These are phyloP conservation scores for Orchesella flavescens DNA, from an alignment of 2,888 invertebrate genomes.

Conservation along the genomic window DNA sequence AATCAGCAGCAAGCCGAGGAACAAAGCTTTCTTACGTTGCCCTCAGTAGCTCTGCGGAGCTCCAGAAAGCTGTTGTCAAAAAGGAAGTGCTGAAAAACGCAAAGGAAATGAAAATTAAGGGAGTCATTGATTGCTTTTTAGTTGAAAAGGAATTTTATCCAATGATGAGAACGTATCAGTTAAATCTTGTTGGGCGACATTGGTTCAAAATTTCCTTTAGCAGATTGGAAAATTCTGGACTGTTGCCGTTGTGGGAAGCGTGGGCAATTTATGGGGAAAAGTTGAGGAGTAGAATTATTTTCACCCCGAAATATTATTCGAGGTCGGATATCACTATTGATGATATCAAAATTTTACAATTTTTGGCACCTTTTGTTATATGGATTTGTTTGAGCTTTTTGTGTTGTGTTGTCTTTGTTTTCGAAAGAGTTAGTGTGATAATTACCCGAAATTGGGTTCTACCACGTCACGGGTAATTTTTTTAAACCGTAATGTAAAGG, in stretches of 20 bases:
- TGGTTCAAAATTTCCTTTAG: neutral
- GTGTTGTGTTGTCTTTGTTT: too few relatives aligned
- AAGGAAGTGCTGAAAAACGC: neutral
- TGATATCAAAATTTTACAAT: neutral
- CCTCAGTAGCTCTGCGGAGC: neutral
- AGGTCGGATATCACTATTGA: neutral
- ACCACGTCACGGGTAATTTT: too few relatives aligned
- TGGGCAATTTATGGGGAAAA: constrained; percentile 11
- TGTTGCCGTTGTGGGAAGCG: neutral
- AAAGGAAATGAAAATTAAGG: neutral
- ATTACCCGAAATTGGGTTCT: too few relatives aligned
- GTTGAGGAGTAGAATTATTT: neutral
- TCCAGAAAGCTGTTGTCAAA: neutral
- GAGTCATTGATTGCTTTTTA: neutral
- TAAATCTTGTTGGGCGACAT: neutral
- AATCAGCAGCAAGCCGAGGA: neutral
- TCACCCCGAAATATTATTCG: neutral
- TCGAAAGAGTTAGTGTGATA: too few relatives aligned
- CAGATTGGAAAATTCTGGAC: constrained; percentile 1
- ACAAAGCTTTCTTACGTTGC: neutral
- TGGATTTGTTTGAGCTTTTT: too few relatives aligned
- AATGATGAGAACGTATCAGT: neutral
- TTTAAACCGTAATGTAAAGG: too few relatives aligned
- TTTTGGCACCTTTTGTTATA: neutral
- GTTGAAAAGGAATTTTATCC: neutral